Percentiles rank a stretch among this genome's conserved stretches.
Conservation (phyloP, 2,888 invertebrate species). For the Xylophagus ater region DNA sequence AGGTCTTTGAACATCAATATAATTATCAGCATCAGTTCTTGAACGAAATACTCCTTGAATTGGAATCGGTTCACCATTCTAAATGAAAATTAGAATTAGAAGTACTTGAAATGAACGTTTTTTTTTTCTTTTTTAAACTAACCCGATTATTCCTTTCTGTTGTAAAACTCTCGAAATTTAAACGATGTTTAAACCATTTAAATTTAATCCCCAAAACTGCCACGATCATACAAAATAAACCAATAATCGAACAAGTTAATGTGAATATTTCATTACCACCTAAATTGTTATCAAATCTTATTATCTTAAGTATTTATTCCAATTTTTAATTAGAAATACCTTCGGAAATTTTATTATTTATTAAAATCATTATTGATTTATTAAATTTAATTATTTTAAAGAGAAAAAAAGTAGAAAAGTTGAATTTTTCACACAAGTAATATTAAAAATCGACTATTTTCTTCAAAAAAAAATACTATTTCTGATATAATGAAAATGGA, state of each 20-base stretch:
- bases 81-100: slow-evolving; percentile 13
- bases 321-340: too few relatives aligned
- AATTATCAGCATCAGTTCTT: slow-evolving; percentile 29
- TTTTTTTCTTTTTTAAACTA: background rate
- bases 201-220: slow-evolving; percentile 39
- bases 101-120: too few relatives aligned
- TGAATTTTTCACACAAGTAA: too few relatives aligned
- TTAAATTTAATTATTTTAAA: too few relatives aligned
- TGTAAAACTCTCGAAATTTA: slow-evolving; percentile 24
- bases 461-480: too few relatives aligned
- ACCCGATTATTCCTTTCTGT: background rate
- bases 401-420: too few relatives aligned
- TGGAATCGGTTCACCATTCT: slow-evolving; percentile 29
- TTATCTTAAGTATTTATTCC: too few relatives aligned
- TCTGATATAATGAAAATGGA: too few relatives aligned
- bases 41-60: slow-evolving; percentile 31
- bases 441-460: too few relatives aligned
- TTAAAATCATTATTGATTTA: too few relatives aligned
- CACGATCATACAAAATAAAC: slow-evolving; percentile 27
- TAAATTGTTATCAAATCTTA: too few relatives aligned
- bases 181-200: slow-evolving; percentile 42
- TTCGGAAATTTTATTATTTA: too few relatives aligned
- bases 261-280: slow-evolving; percentile 2
- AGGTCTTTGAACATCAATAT: slow-evolving; percentile 26
- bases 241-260: slow-evolving; percentile 14